phyloP scores from a whole-genome alignment of 35 echinoderm and acorn worm genomes.

The Heliocidaris erythrogramma region DNA sequence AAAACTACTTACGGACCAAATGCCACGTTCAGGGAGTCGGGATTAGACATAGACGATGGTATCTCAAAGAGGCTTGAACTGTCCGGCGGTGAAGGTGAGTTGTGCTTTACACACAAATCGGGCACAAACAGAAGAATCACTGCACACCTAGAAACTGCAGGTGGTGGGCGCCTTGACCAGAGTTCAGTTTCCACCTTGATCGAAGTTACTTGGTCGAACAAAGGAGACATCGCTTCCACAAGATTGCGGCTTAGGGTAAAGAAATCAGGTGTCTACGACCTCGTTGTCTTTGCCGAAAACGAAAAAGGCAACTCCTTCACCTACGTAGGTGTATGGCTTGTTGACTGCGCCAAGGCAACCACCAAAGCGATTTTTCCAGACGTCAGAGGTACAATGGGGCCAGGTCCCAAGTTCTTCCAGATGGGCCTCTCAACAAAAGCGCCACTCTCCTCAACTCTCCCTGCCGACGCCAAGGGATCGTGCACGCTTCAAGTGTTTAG shows the following conservation, averaged over 20 bases:
- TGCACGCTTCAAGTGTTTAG: neutral
- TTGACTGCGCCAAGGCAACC: slow-evolving; percentile 21
- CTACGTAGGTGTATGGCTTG: slow-evolving; percentile 24
- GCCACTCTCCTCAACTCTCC: neutral
- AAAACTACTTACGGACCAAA: neutral
- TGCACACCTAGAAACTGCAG: neutral
- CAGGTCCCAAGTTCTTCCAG: neutral
- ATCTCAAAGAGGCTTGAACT: slow-evolving; percentile 3
- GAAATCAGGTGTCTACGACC: neutral
- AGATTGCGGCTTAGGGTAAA: neutral
- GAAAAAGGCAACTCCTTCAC: neutral
- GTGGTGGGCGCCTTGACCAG: neutral
- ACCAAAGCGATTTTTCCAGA: neutral
- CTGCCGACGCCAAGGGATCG: neutral
- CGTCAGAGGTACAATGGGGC: neutral
- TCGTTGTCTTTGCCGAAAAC: slow-evolving; percentile 28
- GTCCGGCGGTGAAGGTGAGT: neutral
- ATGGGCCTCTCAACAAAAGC: neutral
- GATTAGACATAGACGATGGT: neutral
- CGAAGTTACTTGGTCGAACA: neutral
- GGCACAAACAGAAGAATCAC: neutral
- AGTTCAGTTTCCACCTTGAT: neutral
- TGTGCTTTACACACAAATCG: neutral
- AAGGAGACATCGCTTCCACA: neutral
- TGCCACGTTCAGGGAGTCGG: neutral